Base-by-base conservation (phyloP, 2,888 invertebrate genomes). In the Morpho deidamia region DNA sequence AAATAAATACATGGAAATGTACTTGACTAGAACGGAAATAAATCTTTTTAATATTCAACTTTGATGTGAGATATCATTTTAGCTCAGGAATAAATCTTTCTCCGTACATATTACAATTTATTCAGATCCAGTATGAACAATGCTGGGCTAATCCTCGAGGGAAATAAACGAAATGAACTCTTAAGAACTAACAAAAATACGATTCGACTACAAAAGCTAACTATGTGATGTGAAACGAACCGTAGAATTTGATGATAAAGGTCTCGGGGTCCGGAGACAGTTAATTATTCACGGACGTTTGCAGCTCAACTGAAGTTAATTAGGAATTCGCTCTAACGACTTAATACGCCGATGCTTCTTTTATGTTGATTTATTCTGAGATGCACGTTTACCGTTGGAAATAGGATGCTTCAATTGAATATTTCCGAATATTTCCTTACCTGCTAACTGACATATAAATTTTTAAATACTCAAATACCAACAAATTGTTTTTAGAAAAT, bases 211-310 rank as follows among this genome's bases (percentile, higher is more conserved):
- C 68, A 73, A 74, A 72, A 65, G 62, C 33, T 61, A 74, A 81
- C 76, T 78, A 78, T 74, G 71, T 70, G 76, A 74, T 71, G 77
- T 72, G 76, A 73, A 81, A 74, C 76, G 72, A 72, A 71, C 70
- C 68, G 71, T 68, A 75, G 71, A 75, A 71, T 76, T 70, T 67
- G 71, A 72, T 81, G 79, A 83, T 76, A 73, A 81, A 79, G 84
- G 83, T 81, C 68, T 66, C 56, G 52, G 56, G 53, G 65, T 61
- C 62, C 61, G 66, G 55, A 54, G 55, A 60, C 60, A 61, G 69
- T 81, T 79, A 83, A 85, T 86, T 85, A 86, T 85, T 85, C 79
- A 85, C 64, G 63, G 68, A 61, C 61, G 76, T 76, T 83, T 74
- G 79, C 76, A 76, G 71, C 79, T 77, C 73, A 53, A 60, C 68